Evolutionary conservation across 2,797 vertebrate genomes (phyloP).

Genomic region (Hipposideros larvatus): DNA sequence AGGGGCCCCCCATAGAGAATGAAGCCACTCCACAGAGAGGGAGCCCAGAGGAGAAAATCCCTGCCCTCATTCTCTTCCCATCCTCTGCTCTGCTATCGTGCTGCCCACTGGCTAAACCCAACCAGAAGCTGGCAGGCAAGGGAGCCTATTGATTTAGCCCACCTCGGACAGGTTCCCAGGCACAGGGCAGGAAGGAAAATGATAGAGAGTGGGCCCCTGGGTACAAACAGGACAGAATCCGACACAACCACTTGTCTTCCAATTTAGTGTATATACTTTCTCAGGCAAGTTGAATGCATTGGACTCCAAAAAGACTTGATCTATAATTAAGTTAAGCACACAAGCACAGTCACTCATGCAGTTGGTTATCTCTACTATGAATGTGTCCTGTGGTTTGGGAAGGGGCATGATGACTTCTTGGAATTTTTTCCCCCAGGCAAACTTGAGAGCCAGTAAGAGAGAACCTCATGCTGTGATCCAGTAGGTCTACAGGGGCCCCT

Average conservation of each 20-base stretch:
- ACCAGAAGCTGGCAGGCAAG: background rate
- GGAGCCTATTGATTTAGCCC: background rate
- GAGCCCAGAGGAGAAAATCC: background rate
- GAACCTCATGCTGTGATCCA: background rate
- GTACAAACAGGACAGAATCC: background rate
- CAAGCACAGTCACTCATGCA: background rate
- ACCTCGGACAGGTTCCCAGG: background rate
- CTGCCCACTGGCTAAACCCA: background rate
- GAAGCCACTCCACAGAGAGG: background rate
- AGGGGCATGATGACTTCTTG: background rate
- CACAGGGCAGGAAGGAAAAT: background rate
- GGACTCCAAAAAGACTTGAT: background rate
- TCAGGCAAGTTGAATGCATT: background rate
- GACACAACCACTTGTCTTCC: background rate
- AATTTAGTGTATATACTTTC: background rate
- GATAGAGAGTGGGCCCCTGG: no score
- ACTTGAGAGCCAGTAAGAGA: background rate
- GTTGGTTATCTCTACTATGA: background rate
- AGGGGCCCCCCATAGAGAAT: background rate
- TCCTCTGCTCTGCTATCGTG: background rate
- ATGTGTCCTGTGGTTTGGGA: background rate
- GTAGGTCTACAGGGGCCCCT: no score
- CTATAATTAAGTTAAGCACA: background rate
- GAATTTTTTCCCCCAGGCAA: background rate
- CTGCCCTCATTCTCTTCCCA: background rate